A percentile compares a stretch with the other conserved stretches of the same genome.
Evolutionary conservation across 2,888 invertebrate genomes (phyloP).

Genomic region (Pterostichus madidus): DNA sequence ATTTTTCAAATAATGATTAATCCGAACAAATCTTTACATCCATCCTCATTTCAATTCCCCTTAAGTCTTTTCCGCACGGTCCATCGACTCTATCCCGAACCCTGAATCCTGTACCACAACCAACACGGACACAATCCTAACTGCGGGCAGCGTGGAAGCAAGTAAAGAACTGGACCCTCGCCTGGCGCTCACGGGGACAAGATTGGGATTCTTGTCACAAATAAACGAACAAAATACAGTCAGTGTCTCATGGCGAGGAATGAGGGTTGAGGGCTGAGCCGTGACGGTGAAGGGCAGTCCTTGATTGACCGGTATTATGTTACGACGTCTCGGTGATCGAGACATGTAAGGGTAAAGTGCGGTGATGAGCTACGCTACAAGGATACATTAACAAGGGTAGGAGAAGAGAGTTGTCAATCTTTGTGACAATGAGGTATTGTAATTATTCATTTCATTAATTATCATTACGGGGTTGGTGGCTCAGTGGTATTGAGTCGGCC

Average conservation of each 20-base stretch:
- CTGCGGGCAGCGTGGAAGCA: not conserved
- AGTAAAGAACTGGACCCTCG: conserved; percentile 13
- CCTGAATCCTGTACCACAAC: too few species aligned
- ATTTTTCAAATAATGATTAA: too few species aligned
- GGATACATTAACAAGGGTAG: conserved; percentile 11
- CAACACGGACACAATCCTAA: not conserved
- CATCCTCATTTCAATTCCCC: not conserved
- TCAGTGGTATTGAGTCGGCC: too few species aligned
- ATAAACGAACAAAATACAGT: conserved; percentile 71
- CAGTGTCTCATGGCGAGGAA: conserved; percentile 52
- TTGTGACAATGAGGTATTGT: too few species aligned
- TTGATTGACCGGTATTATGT: conserved; percentile 66
- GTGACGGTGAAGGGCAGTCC: conserved; percentile 33
- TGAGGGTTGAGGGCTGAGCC: conserved; percentile 56
- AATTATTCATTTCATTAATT: too few species aligned
- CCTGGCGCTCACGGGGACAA: conserved; percentile 15
- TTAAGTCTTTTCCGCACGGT: not conserved
- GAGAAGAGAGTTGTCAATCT: not conserved
- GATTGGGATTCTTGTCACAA: conserved; percentile 71
- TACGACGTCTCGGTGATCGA: conserved; percentile 46
- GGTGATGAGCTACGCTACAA: not conserved
- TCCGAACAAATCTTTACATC: too few species aligned
- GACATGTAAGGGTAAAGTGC: conserved; percentile 11
- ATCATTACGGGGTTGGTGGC: too few species aligned
- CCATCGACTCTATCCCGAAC: not conserved